Percentiles rank a stretch among this genome's conserved stretches.
Evolutionary conservation across 2,888 invertebrate genomes (phyloP).

Genomic region (Oeneis ivallda): DNA sequence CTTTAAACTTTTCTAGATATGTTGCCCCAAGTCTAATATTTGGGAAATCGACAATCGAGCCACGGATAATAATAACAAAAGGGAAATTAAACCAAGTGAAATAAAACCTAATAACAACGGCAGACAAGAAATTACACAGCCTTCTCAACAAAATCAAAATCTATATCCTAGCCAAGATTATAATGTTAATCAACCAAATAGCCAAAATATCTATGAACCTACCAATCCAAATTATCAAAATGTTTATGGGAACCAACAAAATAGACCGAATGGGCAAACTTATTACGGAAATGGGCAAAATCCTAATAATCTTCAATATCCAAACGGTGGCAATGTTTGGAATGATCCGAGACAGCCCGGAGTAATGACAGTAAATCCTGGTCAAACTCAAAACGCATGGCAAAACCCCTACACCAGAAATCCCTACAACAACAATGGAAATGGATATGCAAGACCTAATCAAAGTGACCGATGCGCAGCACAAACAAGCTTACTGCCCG

Average conservation of each 20-base stretch:
- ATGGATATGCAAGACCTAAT: slow-evolving; percentile 34
- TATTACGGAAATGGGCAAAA: slow-evolving; percentile 20
- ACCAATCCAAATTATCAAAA: slow-evolving; percentile 29
- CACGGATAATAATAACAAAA: not conserved
- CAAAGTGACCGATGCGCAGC: slow-evolving; percentile 50
- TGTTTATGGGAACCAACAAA: slow-evolving; percentile 8
- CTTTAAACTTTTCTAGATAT: slow-evolving; percentile 48
- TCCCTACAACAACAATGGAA: slow-evolving; percentile 30
- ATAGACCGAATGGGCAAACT: slow-evolving; percentile 1
- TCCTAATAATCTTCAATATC: slow-evolving; percentile 22
- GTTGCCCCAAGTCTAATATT: slow-evolving; percentile 53
- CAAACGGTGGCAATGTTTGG: slow-evolving; percentile 8
- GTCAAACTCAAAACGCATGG: slow-evolving; percentile 23
- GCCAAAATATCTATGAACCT: not conserved
- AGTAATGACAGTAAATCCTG: slow-evolving; percentile 1
- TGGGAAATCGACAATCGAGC: not conserved
- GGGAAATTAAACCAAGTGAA: not conserved
- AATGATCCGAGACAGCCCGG: slow-evolving; percentile 12
- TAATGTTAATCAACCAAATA: not conserved
- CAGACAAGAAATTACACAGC: not conserved
- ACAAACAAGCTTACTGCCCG: slow-evolving; percentile 58
- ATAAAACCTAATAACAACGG: slow-evolving; percentile 3
- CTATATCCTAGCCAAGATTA: not conserved
- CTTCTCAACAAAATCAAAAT: not conserved
- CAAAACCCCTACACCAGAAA: slow-evolving; percentile 28